These are phyloP conservation scores for Pantherophis guttatus DNA, from an alignment of 2,113 vertebrate genomes.

Conservation along the genomic window DNA sequence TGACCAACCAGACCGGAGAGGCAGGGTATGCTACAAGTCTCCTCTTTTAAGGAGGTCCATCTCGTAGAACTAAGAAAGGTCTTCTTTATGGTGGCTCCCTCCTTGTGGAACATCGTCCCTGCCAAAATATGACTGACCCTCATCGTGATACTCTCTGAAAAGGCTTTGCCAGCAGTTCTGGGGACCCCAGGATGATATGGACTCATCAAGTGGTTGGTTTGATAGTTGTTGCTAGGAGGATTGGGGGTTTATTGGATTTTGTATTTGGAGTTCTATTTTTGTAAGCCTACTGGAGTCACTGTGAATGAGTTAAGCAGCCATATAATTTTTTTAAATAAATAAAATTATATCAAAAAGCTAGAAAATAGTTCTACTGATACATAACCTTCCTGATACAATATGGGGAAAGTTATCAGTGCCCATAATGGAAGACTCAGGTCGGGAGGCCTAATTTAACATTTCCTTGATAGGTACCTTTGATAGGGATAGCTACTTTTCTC, in stretches of 20 bases:
- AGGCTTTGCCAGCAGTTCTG: background rate
- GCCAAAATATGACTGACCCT: too few species aligned
- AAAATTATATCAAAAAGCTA: background rate
- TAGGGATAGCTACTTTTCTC: constrained; percentile 31
- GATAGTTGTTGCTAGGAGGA: background rate
- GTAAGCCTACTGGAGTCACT: background rate
- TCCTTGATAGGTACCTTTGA: constrained; percentile 36
- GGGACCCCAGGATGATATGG: background rate
- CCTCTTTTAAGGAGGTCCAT: too few species aligned
- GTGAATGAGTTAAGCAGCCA: background rate
- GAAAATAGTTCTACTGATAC: background rate
- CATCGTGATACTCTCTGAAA: too few species aligned
- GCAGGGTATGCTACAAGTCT: too few species aligned
- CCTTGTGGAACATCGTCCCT: too few species aligned
- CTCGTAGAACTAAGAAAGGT: too few species aligned
- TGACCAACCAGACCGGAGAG: too few species aligned
- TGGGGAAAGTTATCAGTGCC: constrained; percentile 31
- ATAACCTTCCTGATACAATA: background rate
- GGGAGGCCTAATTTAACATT: constrained; percentile 36
- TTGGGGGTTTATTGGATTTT: background rate
- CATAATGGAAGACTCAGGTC: constrained; percentile 21
- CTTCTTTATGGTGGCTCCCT: too few species aligned
- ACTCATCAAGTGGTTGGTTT: background rate
- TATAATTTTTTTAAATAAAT: background rate
- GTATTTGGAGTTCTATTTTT: background rate